Base-by-base conservation (phyloP, 1,140 invertebrate genomes). In the Hermatobates lingyangjiaoensis region DNA sequence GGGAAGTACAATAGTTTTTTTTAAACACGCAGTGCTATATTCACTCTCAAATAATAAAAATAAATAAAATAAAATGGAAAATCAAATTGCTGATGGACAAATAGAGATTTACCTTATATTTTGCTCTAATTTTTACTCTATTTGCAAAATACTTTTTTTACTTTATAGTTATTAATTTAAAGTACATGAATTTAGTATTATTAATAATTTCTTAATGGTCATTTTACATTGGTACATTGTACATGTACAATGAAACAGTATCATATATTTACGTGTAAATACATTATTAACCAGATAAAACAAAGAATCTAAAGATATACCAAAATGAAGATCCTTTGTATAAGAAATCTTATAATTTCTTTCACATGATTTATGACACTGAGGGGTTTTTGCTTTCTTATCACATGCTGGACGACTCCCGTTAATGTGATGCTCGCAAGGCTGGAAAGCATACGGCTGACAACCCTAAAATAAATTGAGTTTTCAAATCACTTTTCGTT, bases 341-440 rank as follows among this genome's bases (percentile, higher is more conserved):
- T 42, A 42, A 4, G 14, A 14, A 4, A 42, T 14, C 39, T 42
- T 42, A 20, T 42, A 42, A 4, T 45, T 28, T 3, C 3, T 42
- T 20, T 20, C 27, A 42, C 54, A 56, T n/a, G 1, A 20, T 1
- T 26, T 40, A 20, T 47, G 14, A 40, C 55, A 57, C 24, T 18
- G 30, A 0, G 55, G 55, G 4, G 55, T 57, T 4, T 15, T 21
- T n/a, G 25, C 21, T 18, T 30, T 20, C 14, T n/a, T 23, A 15
- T 44, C 27, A 44, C 87, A 91, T 0, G 79, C 69, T 38, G 75
- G 72, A 54, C 81, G 65, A 10, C 74, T 70, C 15, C 88, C 89
- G 52, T 77, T 79, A 0, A 81, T 76, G 62, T 92, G 87, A 65
- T 94, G 89, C 61, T 91, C 87, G 64, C 90, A 94, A 0, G 83